phyloP scores from a whole-genome alignment of 2,113 vertebrate genomes.

The Cricetomys ansorgei region DNA sequence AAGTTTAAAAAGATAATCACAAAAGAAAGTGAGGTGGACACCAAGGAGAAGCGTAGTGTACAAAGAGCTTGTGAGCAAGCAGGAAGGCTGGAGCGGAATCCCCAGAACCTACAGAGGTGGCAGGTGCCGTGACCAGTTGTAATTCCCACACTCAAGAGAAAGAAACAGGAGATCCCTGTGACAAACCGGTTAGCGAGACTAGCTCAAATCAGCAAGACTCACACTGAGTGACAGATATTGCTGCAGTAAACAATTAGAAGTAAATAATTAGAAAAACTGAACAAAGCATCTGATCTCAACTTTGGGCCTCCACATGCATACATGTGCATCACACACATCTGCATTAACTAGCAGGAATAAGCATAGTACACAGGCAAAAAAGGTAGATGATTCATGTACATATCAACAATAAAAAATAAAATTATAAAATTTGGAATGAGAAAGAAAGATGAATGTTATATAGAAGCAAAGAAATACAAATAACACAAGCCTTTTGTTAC shows the following conservation, averaged over 20 bases:
- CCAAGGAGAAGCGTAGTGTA: neutral
- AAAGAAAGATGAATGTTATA: neutral
- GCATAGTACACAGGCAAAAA: neutral
- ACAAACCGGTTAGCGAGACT: too few species aligned
- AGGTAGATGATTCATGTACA: neutral
- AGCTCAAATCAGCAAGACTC: neutral
- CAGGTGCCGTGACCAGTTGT: neutral
- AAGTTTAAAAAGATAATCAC: conserved; percentile 28
- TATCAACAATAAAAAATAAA: neutral
- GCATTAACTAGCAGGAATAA: neutral
- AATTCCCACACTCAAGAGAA: neutral
- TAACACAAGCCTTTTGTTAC: neutral
- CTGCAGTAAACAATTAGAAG: neutral
- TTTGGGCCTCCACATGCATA: neutral
- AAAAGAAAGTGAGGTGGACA: conserved; percentile 19
- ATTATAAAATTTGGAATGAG: neutral
- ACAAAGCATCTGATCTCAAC: neutral
- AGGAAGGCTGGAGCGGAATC: neutral
- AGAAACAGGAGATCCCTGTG: neutral
- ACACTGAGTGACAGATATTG: neutral
- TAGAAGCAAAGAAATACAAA: conserved; percentile 23
- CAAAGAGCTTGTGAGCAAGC: neutral
- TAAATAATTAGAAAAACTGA: neutral
- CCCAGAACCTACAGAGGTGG: neutral
- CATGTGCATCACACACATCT: neutral